phyloP scores from a whole-genome alignment of 2,888 invertebrate species.

The Panopea generosa region DNA sequence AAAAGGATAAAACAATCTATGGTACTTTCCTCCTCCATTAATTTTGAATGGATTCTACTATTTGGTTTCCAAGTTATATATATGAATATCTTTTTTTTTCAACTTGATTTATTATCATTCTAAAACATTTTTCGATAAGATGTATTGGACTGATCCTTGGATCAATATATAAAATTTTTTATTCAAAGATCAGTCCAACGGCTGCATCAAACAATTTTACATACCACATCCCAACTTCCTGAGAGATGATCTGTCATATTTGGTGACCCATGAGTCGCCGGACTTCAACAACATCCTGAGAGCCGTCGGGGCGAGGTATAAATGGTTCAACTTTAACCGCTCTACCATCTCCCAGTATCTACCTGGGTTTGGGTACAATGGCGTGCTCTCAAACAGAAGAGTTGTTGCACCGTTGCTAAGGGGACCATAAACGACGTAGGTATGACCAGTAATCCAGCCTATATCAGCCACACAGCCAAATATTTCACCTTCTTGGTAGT shows the following conservation, averaged over 20 bases:
- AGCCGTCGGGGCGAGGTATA: conserved; percentile 87
- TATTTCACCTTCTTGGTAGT: conserved; percentile 84
- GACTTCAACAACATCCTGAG: conserved; percentile 86
- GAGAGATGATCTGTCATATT: conserved; percentile 86
- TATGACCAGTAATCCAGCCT: conserved; percentile 86
- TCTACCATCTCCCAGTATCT: conserved; percentile 87
- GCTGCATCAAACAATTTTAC: too few relatives aligned
- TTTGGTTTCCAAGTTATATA: too few relatives aligned
- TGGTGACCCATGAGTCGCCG: conserved; percentile 84
- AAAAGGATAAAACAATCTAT: too few relatives aligned
- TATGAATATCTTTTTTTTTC: too few relatives aligned
- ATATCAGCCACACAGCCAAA: conserved; percentile 87
- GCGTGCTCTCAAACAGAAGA: conserved; percentile 86
- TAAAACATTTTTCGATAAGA: too few relatives aligned
- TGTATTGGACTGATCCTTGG: too few relatives aligned
- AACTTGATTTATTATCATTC: too few relatives aligned
- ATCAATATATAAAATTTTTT: too few relatives aligned
- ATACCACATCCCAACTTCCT: conserved; percentile 77
- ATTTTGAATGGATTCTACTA: too few relatives aligned
- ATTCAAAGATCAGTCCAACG: too few relatives aligned
- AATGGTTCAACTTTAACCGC: conserved; percentile 85
- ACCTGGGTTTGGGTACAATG: conserved; percentile 86
- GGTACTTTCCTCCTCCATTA: too few relatives aligned
- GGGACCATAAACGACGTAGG: conserved; percentile 87
- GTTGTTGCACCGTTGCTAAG: conserved; percentile 86